These are phyloP conservation scores for Phasia obesa DNA, from an alignment of 2,888 invertebrate species.

Conservation along the genomic window DNA sequence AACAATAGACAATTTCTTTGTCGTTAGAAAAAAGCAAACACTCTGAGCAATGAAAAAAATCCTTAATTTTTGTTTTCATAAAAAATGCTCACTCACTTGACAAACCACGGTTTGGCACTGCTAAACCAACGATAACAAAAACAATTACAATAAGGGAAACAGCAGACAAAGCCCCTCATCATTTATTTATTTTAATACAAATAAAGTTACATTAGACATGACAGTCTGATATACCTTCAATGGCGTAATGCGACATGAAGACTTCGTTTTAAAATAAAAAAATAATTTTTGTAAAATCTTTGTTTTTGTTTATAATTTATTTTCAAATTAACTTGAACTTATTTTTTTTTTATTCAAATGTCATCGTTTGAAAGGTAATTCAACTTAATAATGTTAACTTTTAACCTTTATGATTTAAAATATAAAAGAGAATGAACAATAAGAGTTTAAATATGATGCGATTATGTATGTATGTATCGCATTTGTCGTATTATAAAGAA, in stretches of 20 bases:
- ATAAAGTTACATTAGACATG: too few relatives aligned
- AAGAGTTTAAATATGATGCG: too few relatives aligned
- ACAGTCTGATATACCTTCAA: not conserved
- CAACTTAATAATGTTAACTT: not conserved
- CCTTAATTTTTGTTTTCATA: constrained; percentile 20
- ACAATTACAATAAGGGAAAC: not conserved
- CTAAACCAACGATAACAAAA: constrained; percentile 20
- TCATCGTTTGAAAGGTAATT: too few relatives aligned
- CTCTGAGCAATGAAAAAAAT: too few relatives aligned
- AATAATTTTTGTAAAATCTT: constrained; percentile 1
- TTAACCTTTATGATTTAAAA: not conserved
- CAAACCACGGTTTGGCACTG: constrained; percentile 43
- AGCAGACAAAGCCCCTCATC: not conserved
- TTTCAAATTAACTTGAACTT: not conserved
- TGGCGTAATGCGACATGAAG: constrained; percentile 10
- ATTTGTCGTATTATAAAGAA: too few relatives aligned
- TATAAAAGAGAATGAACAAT: too few relatives aligned
- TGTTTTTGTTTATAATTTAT: not conserved
- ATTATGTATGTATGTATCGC: too few relatives aligned
- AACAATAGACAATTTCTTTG: constrained; percentile 20
- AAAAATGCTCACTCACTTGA: constrained; percentile 41
- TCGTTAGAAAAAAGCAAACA: too few relatives aligned
- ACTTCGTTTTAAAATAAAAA: not conserved
- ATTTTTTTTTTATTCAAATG: too few relatives aligned
- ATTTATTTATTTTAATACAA: not conserved